Conservation (phyloP, 2,888 invertebrate species). For the Papilio protenor region DNA sequence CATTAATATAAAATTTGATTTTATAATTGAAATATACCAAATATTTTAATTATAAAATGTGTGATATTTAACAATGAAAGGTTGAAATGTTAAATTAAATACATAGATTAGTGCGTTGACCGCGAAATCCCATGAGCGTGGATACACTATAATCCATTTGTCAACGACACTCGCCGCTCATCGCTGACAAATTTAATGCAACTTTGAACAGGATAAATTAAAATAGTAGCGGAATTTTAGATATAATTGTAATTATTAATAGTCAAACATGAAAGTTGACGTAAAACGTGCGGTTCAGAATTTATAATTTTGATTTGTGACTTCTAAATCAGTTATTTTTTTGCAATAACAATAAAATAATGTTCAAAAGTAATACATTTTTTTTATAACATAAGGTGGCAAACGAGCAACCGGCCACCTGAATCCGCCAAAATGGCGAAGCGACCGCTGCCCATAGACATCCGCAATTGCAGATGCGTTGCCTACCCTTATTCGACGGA, state of each 20-base stretch:
- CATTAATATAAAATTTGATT: too few relatives aligned
- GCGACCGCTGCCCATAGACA: too few relatives aligned
- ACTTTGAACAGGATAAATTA: not conserved
- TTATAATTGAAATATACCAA: not conserved
- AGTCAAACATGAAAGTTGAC: not conserved
- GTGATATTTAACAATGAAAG: not conserved
- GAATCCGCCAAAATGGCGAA: too few relatives aligned
- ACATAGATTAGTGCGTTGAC: slow-evolving; percentile 15
- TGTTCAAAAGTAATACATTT: too few relatives aligned
- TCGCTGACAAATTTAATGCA: not conserved
- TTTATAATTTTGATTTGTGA: slow-evolving; percentile 2
- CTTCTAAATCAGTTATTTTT: not conserved
- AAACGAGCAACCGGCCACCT: too few relatives aligned
- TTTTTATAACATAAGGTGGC: too few relatives aligned
- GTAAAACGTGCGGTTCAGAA: not conserved
- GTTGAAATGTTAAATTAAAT: slow-evolving; percentile 22
- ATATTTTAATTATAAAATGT: not conserved
- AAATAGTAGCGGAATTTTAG: not conserved
- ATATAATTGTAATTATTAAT: not conserved
- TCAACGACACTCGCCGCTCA: slow-evolving; percentile 18
- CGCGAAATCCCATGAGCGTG: slow-evolving; percentile 22
- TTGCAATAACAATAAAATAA: too few relatives aligned
- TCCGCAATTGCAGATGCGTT: too few relatives aligned
- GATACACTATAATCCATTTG: slow-evolving; percentile 21
- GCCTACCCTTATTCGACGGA: too few relatives aligned